Percentiles rank a stretch among this genome's conserved stretches.
Conservation (phyloP, 1,140 invertebrate species). For the Aporrectodea caliginosa region DNA sequence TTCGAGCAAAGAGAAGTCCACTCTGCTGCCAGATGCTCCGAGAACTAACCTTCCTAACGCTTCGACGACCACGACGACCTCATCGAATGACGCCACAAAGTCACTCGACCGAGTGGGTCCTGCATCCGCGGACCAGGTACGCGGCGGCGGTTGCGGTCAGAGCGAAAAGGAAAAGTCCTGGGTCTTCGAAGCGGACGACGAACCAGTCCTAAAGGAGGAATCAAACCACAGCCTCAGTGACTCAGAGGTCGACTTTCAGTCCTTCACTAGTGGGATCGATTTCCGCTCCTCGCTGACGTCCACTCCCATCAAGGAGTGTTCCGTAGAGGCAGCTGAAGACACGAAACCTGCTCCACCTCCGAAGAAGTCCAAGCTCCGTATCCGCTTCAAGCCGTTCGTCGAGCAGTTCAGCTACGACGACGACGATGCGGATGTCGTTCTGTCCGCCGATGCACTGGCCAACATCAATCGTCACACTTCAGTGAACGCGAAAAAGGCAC, state of each 20-base stretch:
- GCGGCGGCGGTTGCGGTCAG: no score
- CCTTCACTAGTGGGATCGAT: constrained; percentile 9
- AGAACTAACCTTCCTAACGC: background rate
- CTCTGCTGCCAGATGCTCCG: background rate
- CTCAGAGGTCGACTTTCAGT: background rate
- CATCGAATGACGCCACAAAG: background rate
- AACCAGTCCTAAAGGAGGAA: background rate
- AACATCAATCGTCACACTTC: background rate
- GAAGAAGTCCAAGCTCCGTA: background rate
- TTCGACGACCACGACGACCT: background rate
- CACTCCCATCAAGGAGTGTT: background rate
- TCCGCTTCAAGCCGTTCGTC: constrained; percentile 15
- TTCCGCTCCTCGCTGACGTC: background rate
- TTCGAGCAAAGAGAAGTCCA: no score
- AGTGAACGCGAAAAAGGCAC: background rate
- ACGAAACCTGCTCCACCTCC: background rate
- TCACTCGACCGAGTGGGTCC: no score
- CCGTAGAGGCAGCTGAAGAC: background rate
- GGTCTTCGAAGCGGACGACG: background rate
- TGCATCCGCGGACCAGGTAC: no score
- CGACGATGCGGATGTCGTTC: background rate
- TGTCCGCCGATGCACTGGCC: background rate
- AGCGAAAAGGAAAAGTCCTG: no score
- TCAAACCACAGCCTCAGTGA: background rate
- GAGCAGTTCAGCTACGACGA: constrained; percentile 12